phyloP scores from a whole-genome alignment of 23 tunicate genomes.

The Trididemnum nubilum region DNA sequence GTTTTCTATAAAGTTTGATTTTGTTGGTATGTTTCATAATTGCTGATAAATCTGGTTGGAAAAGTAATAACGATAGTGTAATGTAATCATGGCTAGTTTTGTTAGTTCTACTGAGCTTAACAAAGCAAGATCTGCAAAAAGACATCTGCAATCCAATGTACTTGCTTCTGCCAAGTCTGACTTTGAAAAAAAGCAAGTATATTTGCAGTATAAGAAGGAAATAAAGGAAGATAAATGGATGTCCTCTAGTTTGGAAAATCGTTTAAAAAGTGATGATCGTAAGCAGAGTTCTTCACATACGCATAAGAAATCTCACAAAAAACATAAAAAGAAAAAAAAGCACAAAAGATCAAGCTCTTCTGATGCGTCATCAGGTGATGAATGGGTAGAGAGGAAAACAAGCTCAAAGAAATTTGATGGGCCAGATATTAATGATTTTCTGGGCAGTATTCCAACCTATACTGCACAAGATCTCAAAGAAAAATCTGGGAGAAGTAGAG shows the following conservation, averaged over 20 bases:
- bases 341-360: not conserved
- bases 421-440: slow-evolving; percentile 48
- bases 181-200: slow-evolving; percentile 29
- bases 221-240: slow-evolving; percentile 67
- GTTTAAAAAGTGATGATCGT: slow-evolving; percentile 17
- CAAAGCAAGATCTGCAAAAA: slow-evolving; percentile 29
- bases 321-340: slow-evolving; percentile 50
- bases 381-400: slow-evolving; percentile 66
- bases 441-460: slow-evolving; percentile 46
- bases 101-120: slow-evolving; percentile 53
- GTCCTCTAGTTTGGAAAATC: slow-evolving; percentile 29
- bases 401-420: not conserved
- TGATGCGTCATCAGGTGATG: slow-evolving; percentile 32
- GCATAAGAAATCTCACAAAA: slow-evolving; percentile 36
- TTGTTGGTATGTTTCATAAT: not conserved
- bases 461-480: slow-evolving; percentile 56
- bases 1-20: not conserved
- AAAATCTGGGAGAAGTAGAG: slow-evolving; percentile 32
- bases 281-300: not conserved
- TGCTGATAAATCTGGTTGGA: no score
- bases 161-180: slow-evolving; percentile 34
- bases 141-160: slow-evolving; percentile 22
- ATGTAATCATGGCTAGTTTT: slow-evolving; percentile 64
- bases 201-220: slow-evolving; percentile 36
- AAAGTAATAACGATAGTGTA: no score